Evolutionary conservation across 2,113 vertebrate species (phyloP).

Genomic region (Cyprinodon brontotheroides): DNA sequence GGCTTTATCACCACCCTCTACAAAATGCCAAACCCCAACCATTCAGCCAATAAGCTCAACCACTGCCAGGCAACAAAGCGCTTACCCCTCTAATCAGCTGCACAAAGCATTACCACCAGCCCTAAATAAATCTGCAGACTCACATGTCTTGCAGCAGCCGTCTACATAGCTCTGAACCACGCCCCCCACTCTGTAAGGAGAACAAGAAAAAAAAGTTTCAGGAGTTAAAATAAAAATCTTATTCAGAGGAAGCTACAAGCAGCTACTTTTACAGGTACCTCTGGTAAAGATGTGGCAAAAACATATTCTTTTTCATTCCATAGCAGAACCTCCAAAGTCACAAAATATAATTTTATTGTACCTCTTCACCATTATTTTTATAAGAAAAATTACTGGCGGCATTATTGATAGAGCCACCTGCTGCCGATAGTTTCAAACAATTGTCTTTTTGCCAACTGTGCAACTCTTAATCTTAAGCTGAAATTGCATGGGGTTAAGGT

Average conservation of each 20-base stretch:
- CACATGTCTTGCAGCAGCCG: slow-evolving; percentile 98
- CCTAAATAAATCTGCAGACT: slow-evolving; percentile 78
- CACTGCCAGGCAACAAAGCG: slow-evolving; percentile 79
- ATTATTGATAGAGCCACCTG: too few species aligned
- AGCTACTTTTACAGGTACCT: not conserved
- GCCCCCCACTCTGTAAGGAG: slow-evolving; percentile 89
- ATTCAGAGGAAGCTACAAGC: not conserved
- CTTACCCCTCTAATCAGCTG: slow-evolving; percentile 65
- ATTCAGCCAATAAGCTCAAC: slow-evolving; percentile 74
- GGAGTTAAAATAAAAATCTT: not conserved
- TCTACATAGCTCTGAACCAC: slow-evolving; percentile 90
- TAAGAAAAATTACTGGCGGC: too few species aligned
- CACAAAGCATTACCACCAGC: slow-evolving; percentile 77
- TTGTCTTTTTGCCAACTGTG: not conserved
- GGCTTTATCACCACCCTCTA: slow-evolving; percentile 68
- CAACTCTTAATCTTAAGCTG: not conserved
- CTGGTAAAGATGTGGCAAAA: not conserved
- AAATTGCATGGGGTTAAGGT: not conserved
- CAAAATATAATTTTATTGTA: too few species aligned
- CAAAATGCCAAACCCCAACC: slow-evolving; percentile 74
- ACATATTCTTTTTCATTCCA: not conserved
- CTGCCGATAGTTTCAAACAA: too few species aligned
- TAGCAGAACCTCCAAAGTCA: not conserved
- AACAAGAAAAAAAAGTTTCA: not conserved
- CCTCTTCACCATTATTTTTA: too few species aligned